Conservation (phyloP, 2,113 vertebrate genomes). For the Centropristis striata region DNA sequence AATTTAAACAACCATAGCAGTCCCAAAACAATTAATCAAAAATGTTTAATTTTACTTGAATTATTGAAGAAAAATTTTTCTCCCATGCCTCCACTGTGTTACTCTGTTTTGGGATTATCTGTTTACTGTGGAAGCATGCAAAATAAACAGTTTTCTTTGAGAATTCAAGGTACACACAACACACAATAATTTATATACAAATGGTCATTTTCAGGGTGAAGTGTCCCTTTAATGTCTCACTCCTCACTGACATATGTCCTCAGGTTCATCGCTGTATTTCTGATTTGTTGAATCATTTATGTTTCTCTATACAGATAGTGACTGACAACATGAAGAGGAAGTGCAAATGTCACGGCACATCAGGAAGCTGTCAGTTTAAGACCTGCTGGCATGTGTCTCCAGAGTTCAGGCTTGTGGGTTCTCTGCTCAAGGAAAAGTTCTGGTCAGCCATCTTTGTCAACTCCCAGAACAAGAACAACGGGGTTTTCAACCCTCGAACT, state of each 20-base stretch:
- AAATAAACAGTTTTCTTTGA: too few relatives aligned
- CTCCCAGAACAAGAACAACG: slow-evolving; percentile 93
- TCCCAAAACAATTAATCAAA: too few relatives aligned
- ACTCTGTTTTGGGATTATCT: too few relatives aligned
- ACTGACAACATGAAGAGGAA: slow-evolving; percentile 93
- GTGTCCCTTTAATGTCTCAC: too few relatives aligned
- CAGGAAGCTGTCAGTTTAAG: slow-evolving; percentile 95
- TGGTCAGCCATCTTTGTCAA: slow-evolving; percentile 90
- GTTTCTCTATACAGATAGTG: slow-evolving; percentile 86
- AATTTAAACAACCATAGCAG: too few relatives aligned
- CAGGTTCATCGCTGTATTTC: background rate
- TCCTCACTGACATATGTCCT: background rate
- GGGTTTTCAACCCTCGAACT: slow-evolving; percentile 89
- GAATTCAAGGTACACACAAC: too few relatives aligned
- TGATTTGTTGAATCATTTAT: slow-evolving; percentile 18
- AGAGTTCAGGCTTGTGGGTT: slow-evolving; percentile 90
- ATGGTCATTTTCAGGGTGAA: too few relatives aligned
- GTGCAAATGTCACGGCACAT: slow-evolving; percentile 94
- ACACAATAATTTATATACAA: too few relatives aligned
- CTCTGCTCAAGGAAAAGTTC: slow-evolving; percentile 89
- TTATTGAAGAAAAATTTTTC: too few relatives aligned
- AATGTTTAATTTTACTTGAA: too few relatives aligned
- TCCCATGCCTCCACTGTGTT: too few relatives aligned
- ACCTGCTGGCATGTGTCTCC: slow-evolving; percentile 94
- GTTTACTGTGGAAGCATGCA: too few relatives aligned